Base-by-base conservation (phyloP, 2,888 invertebrate species). In the Doris montereyensis region DNA sequence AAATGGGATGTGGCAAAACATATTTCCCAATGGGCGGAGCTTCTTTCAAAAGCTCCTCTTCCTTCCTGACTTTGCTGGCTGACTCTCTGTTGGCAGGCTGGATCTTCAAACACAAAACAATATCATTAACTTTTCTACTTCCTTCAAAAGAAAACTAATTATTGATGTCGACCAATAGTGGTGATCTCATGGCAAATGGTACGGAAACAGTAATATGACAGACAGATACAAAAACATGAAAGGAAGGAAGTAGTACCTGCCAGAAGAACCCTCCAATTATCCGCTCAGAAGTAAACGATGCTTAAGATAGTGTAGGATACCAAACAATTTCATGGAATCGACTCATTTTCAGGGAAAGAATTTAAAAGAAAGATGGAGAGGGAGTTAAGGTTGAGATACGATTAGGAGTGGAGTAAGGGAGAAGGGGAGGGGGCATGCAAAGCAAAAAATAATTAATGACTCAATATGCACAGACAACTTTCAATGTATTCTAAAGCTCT, bases 1-100 rank as follows among this genome's bases (percentile, higher is more conserved):
- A 88, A 79, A 88, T 88, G 0, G 87, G 87, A 73, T 88, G 88
- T 2, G 88, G 88, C 57, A 88, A 58, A 2, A 86, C 78, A 68
- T 85, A 80, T 5, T 81, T 75, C 28, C 87, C 88, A 3, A 86
- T 80, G 0, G 86, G 86, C 1, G 83, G 87, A 4, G 81, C 80
- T 1, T 77, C 73, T 5, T 58, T 79, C 28, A 26, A 4, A 26
- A 28, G 13, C 30, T 17, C 26, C 5, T 8, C 28, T 62, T 41
- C 28, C 1, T 32, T n/a, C 13, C 17, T n/a, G n/a, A n/a, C n/a
- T 1, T 24, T 26, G 2, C 2, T 13, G n/a, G 4, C 28, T 57
- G 8, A 26, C 41, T 57, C 58, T 21, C 26, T 13, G 28, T 62
- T 77, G 65, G 58, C 28, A 57, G 70, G 3, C 28, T 35, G 21